Evolutionary conservation across 2,113 vertebrate species (phyloP).

Genomic region (Pelvicachromis taeniatus): DNA sequence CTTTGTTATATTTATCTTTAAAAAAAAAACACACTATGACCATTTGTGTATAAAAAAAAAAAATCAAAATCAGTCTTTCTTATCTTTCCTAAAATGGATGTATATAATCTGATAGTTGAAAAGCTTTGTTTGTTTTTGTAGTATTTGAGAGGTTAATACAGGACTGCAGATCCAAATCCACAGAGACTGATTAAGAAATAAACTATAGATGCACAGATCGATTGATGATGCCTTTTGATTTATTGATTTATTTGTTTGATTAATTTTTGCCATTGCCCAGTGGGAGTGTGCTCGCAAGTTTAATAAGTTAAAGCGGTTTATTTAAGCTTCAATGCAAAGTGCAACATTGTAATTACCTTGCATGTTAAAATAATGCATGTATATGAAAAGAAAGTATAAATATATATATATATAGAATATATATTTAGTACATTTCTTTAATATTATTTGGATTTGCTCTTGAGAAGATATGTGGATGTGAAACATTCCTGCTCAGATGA

Average conservation of each 20-base stretch:
- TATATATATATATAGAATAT: slow-evolving; percentile 9
- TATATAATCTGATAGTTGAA: slow-evolving; percentile 5
- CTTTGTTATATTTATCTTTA: slow-evolving; percentile 21
- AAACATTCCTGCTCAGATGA: slow-evolving; percentile 52
- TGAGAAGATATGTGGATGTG: slow-evolving; percentile 23
- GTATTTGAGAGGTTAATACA: slow-evolving; percentile 10
- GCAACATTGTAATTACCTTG: slow-evolving; percentile 50
- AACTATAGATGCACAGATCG: slow-evolving; percentile 21
- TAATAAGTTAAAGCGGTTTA: slow-evolving; percentile 4
- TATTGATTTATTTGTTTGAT: background rate
- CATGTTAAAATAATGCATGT: slow-evolving; percentile 65
- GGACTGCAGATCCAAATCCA: slow-evolving; percentile 17
- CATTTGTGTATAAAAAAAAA: slow-evolving; percentile 6
- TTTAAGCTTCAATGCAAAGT: slow-evolving; percentile 44
- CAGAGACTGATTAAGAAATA: background rate
- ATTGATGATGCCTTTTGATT: slow-evolving; percentile 31
- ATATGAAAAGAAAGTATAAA: slow-evolving; percentile 32
- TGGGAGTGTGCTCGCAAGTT: background rate
- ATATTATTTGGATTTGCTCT: slow-evolving; percentile 47
- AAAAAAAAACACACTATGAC: background rate
- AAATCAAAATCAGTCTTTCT: background rate
- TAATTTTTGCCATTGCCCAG: background rate
- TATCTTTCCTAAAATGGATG: background rate
- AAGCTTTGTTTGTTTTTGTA: slow-evolving; percentile 23
- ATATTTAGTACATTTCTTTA: slow-evolving; percentile 34